Evolutionary conservation across 2,113 vertebrate genomes (phyloP).

Genomic region (Pseudorectes ferrugineus): DNA sequence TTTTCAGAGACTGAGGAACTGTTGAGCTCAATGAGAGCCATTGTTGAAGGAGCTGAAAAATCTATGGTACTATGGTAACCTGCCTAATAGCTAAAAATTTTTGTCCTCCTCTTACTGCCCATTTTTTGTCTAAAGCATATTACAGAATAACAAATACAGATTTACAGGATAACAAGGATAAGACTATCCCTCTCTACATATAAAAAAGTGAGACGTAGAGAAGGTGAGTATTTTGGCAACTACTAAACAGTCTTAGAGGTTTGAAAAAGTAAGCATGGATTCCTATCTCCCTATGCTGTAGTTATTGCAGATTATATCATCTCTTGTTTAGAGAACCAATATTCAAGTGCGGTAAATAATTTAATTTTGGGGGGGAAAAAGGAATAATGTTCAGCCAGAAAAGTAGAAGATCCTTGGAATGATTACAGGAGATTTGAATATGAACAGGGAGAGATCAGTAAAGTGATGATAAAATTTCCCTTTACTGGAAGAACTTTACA

Average conservation of each 20-base stretch:
- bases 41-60: not conserved
- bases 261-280: not conserved
- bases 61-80: not conserved
- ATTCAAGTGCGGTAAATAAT: not conserved
- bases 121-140: not conserved
- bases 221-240: not conserved
- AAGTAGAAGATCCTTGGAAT: not conserved
- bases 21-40: not conserved
- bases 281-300: not conserved
- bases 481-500: not conserved
- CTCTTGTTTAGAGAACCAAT: not conserved
- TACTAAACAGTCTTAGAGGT: not conserved
- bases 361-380: accelerated
- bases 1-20: not conserved
- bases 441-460: not conserved
- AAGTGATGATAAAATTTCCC: not conserved
- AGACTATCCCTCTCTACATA: not conserved
- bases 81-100: not conserved
- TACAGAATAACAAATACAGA: not conserved
- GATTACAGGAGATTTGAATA: not conserved
- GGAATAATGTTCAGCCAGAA: not conserved
- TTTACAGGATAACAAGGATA: not conserved
- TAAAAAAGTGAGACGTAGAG: not conserved
- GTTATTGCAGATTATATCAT: not conserved
- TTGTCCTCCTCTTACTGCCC: not conserved